phyloP scores from a whole-genome alignment of 2,888 invertebrate genomes.

The Clivina fossor region DNA sequence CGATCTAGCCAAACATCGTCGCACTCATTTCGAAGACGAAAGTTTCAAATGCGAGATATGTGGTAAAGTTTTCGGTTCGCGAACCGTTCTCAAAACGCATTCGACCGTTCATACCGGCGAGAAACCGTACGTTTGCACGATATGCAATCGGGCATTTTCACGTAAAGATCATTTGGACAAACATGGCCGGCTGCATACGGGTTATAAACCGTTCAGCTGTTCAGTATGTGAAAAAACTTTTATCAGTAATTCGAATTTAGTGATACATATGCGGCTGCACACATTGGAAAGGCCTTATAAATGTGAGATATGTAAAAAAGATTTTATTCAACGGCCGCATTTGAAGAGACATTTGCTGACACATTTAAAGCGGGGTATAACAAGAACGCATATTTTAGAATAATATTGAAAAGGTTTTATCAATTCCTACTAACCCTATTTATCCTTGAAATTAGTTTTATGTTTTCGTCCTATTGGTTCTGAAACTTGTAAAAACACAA shows the following conservation, averaged over 20 bases:
- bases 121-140: background rate
- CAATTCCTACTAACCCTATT: no score
- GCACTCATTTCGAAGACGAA: background rate
- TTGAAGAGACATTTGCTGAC: background rate
- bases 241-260: background rate
- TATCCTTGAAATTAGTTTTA: no score
- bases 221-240: background rate
- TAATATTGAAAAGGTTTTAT: no score
- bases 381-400: no score
- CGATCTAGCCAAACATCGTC: background rate
- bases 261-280: background rate
- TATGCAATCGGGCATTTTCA: background rate
- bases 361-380: no score
- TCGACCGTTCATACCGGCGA: background rate
- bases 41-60: background rate
- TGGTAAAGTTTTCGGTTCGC: background rate
- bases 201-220: background rate
- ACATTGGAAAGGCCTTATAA: background rate
- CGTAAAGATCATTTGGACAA: background rate
- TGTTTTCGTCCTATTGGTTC: no score
- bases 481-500: no score
- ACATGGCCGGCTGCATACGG: background rate
- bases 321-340: background rate
- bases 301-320: background rate
- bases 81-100: background rate